Evolutionary conservation across 2,113 vertebrate genomes (phyloP), one percentile per base, ranked within the genome.

Genomic region (Bambusicola thoracicus): DNA sequence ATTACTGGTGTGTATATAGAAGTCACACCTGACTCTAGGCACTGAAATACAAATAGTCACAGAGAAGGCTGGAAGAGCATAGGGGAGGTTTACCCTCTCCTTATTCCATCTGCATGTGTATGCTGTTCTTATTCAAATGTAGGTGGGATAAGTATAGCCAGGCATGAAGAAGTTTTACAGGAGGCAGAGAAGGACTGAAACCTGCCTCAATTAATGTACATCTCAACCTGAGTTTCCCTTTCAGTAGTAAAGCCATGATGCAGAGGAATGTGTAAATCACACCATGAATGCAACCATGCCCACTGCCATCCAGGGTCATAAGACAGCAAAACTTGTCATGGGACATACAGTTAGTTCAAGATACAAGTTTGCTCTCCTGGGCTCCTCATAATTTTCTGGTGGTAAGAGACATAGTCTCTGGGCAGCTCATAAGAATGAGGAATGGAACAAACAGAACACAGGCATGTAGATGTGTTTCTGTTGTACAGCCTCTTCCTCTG

Each of bases 171-270:
- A 17, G 65, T 58, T 59, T 78, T 46, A 53, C 11, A 56, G 25
- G 25, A 83, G 40, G 25, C 43, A 83, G 59, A 74, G 49, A 69
- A 81, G 21, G 25, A 78, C 40, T 61, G 75, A 85, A 87, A 87
- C 20, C 25, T 81, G 38, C 55, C 19, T 78, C 43, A 56, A 3
- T 36, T 38, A 75, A 77, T 14, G 41, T 48, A 63, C n/a, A n/a
- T n/a, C n/a, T n/a, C n/a, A n/a, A n/a, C 27, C 21, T 19, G 32
- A 61, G 44, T 51, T 90, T 85, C 62, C n/a, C 43, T 55, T 22
- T 36, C 53, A 80, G 24, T 76, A 32, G 29, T 9, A 59, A 79
- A 41, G 61, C 21, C 21, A 61, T 5, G 44, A 81, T 72, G 44
- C 44, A 53, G 44, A 75, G 81, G 32, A 51, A 18, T 41, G 0